Evolutionary conservation across 2,797 vertebrate genomes (phyloP).

Genomic region (Scarus forsteni): DNA sequence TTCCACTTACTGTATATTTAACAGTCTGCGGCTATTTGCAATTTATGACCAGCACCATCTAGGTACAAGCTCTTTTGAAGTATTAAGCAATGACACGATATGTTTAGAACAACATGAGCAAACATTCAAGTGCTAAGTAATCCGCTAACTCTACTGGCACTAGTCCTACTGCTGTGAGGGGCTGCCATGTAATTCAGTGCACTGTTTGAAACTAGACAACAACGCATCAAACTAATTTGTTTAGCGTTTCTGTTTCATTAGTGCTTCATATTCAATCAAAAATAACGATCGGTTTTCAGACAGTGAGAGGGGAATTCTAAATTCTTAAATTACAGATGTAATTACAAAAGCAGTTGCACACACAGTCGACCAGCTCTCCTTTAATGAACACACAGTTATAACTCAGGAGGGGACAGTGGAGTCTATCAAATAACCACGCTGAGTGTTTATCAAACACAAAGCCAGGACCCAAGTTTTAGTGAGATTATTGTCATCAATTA

Average conservation of each 20-base stretch:
- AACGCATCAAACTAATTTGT: conserved; percentile 31
- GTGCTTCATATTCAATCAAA: conserved; percentile 45
- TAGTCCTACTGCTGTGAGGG: conserved; percentile 8
- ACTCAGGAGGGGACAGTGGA: conserved; percentile 43
- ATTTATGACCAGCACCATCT: conserved; percentile 8
- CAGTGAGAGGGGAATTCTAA: conserved; percentile 27
- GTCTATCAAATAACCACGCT: conserved; percentile 45
- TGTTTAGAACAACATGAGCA: background rate
- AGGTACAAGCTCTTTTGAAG: conserved; percentile 8
- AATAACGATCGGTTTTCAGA: conserved; percentile 40
- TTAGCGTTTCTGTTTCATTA: conserved; percentile 41
- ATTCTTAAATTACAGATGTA: conserved; percentile 32
- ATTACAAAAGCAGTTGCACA: conserved; percentile 58
- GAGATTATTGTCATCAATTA: background rate
- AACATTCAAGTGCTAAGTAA: conserved; percentile 10
- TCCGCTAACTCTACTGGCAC: background rate
- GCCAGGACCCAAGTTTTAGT: conserved; percentile 5
- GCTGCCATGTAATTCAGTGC: background rate
- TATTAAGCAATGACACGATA: conserved; percentile 14
- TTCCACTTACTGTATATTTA: conserved; percentile 14
- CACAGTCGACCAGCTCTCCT: conserved; percentile 41
- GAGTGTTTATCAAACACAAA: conserved; percentile 49
- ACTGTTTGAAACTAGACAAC: conserved; percentile 22
- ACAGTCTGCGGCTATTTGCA: conserved; percentile 12
- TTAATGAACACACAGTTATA: conserved; percentile 50